These are phyloP conservation scores for Salmo trutta DNA, from an alignment of 2,797 vertebrate genomes.

Conservation along the genomic window DNA sequence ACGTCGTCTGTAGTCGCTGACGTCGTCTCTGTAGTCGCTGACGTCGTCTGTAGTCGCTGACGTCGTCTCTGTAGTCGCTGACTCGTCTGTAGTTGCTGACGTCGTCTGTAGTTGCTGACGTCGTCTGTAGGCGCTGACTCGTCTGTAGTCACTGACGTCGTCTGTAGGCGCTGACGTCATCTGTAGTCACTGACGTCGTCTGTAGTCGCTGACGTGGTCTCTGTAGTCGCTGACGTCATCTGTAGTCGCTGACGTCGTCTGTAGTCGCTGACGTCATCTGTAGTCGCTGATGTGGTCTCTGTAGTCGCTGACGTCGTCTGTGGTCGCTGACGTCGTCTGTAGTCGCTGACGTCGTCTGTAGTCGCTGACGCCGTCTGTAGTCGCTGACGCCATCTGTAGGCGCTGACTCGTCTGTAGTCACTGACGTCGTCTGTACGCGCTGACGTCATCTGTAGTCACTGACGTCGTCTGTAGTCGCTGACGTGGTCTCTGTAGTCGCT, in stretches of 20 bases:
- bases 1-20: conserved; percentile 44
- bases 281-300: conserved; percentile 24
- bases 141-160: conserved; percentile 41
- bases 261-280: no score
- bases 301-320: conserved; percentile 44
- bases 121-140: conserved; percentile 9
- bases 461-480: conserved; percentile 9
- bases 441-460: no score
- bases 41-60: conserved; percentile 17
- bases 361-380: conserved; percentile 43
- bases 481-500: no score
- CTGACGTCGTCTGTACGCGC: not conserved
- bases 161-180: conserved; percentile 11
- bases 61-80: conserved; percentile 33
- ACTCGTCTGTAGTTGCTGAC: conserved; percentile 15
- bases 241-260: conserved; percentile 7
- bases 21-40: no score
- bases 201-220: conserved; percentile 43
- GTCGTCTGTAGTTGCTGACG: no score
- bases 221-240: conserved; percentile 4
- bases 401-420: no score
- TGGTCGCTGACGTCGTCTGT: conserved; percentile 5
- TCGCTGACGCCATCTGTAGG: conserved; percentile 20
- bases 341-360: no score
- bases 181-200: no score